These are phyloP conservation scores for Pteria penguin DNA, from an alignment of 2,888 invertebrate genomes.

Conservation along the genomic window DNA sequence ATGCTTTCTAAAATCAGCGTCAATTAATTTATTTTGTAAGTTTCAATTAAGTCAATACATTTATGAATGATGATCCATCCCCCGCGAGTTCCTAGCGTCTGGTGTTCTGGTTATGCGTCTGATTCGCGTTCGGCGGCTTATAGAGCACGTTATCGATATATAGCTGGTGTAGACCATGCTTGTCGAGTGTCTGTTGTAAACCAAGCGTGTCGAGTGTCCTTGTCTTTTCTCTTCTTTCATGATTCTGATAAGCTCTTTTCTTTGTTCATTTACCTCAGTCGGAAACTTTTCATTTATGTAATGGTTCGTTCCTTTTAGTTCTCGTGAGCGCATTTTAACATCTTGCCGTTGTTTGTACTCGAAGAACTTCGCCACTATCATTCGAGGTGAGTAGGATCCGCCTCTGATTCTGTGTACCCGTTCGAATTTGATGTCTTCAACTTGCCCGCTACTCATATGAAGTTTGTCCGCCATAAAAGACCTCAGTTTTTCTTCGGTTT, in stretches of 20 bases:
- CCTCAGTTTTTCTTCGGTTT: not conserved
- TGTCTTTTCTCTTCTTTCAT: too few relatives aligned
- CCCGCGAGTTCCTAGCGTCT: not conserved
- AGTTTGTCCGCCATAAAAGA: not conserved
- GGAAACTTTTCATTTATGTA: conserved; percentile 12
- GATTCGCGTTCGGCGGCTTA: not conserved
- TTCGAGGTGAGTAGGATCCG: not conserved
- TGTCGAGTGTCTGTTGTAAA: too few relatives aligned
- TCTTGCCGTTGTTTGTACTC: not conserved
- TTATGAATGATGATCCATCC: too few relatives aligned
- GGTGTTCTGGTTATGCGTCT: not conserved
- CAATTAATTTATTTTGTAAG: not conserved
- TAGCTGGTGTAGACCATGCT: too few relatives aligned
- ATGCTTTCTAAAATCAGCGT: too few relatives aligned
- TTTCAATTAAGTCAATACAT: too few relatives aligned
- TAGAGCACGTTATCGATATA: too few relatives aligned
- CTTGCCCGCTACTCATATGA: not conserved
- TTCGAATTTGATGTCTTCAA: not conserved
- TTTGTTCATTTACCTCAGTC: too few relatives aligned
- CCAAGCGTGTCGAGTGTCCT: too few relatives aligned
- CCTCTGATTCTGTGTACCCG: not conserved
- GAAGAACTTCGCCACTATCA: conserved; percentile 5
- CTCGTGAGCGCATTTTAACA: not conserved
- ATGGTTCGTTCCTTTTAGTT: not conserved
- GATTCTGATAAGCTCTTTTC: too few relatives aligned